These are phyloP conservation scores for Natator depressus DNA, from an alignment of 2,113 vertebrate species.

Conservation along the genomic window DNA sequence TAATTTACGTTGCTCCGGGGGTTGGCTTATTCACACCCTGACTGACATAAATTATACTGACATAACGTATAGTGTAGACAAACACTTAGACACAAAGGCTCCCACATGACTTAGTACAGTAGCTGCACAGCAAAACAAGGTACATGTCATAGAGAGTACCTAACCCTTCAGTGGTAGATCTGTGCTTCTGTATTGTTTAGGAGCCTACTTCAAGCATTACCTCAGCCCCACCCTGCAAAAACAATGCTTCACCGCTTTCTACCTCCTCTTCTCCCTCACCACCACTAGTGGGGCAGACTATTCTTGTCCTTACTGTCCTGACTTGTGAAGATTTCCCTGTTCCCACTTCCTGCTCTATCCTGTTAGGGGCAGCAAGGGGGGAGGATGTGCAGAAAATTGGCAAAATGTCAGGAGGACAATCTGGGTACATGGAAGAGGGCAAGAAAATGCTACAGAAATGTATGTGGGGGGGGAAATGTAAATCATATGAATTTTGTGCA, in stretches of 20 bases:
- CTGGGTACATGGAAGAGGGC: not conserved
- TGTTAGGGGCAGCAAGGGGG: not conserved
- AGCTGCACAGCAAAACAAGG: not conserved
- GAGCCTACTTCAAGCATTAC: not conserved
- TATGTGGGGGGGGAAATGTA: not conserved
- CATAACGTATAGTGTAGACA: too few species aligned
- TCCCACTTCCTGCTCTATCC: not conserved
- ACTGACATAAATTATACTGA: too few species aligned
- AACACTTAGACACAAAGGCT: not conserved
- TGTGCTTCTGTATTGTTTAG: not conserved
- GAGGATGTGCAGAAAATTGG: not conserved
- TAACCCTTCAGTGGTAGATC: rapidly evolving
- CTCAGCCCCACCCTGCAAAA: not conserved
- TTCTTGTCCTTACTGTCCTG: not conserved
- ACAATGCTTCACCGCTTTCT: not conserved
- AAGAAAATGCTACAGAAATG: not conserved
- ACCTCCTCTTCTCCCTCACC: not conserved
- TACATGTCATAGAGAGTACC: not conserved
- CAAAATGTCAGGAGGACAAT: not conserved
- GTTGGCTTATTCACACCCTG: too few species aligned
- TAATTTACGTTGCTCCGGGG: too few species aligned
- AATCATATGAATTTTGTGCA: not conserved
- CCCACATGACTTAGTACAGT: not conserved
- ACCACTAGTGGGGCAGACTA: not conserved
- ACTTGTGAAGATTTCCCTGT: not conserved